Evolutionary conservation across 64 coral and sea anemone genomes (phyloP), one percentile per base, ranked within the genome.

Genomic region (Actinia equina): DNA sequence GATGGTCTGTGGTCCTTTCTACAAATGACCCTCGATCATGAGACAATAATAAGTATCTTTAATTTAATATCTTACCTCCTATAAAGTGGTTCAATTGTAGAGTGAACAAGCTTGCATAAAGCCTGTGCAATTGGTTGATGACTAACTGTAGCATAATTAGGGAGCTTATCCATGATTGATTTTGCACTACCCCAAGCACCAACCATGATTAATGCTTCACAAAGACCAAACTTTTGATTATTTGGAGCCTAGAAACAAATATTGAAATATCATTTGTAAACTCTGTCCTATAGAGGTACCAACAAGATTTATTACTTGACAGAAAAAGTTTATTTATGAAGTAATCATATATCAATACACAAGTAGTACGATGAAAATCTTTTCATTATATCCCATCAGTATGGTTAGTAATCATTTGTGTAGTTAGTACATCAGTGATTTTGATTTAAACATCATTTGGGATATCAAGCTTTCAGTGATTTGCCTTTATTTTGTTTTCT

Each of bases 171-270:
- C 82, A 99, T 94, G 43, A 94, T 92, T 41, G 65, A 87, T 37
- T 92, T 89, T 0, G 97, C 97, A 61, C 94, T 86, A 15, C 87
- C 67, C 97, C 97, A 99, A 0, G 90, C 97, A 44, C 97, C 97
- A 30, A 99, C 97, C 87, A 95, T 92, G 23, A 99, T 62, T 37
- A 99, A 74, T 43, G 93, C 93, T 57, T 99, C 93, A 87, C 97
- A 99, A 20, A 99, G 44, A 42, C 97, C 97, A 89, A 93, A 90
- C 71, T 99, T 99, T 60, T 99, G 97, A 86, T 99, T 99, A 84
- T 93, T 86, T 86, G 93, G 88, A 62, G 86, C 45, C 93, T 92
- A 88, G 17, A 82, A 90, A 81, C 4, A 64, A 83, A 77, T 43
- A 54, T 10, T 79, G 17, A 44, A 86, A 25, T 18, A 58, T 49